A percentile compares a stretch with the other conserved stretches of the same genome.
Conservation (phyloP, 2,113 vertebrate species). For the Peromyscus maniculatus region DNA sequence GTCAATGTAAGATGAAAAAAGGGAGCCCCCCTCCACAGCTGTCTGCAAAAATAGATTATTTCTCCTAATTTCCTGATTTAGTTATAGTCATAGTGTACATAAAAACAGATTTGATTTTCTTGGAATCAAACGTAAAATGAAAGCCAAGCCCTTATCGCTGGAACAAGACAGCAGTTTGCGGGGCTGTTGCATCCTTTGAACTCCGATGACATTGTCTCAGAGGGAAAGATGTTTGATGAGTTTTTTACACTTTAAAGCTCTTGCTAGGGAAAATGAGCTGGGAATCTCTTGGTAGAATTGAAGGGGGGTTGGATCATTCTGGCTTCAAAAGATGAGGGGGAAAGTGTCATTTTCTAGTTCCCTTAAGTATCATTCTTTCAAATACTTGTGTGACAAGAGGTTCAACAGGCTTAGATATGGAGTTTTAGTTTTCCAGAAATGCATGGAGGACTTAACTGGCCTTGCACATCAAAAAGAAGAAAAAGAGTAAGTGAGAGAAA, state of each 20-base stretch:
- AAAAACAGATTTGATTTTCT: slow-evolving; percentile 87
- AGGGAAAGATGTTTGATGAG: slow-evolving; percentile 89
- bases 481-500: background rate
- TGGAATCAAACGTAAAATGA: slow-evolving; percentile 85
- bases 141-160: slow-evolving; percentile 85
- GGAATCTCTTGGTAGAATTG: slow-evolving; percentile 86
- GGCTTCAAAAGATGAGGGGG: slow-evolving; percentile 87
- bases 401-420: slow-evolving; percentile 86
- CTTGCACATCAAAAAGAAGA: slow-evolving; percentile 72
- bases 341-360: slow-evolving; percentile 88
- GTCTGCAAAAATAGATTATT: slow-evolving; percentile 76
- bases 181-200: slow-evolving; percentile 88
- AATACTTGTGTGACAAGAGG: slow-evolving; percentile 85
- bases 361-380: slow-evolving; percentile 87
- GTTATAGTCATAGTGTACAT: slow-evolving; percentile 74
- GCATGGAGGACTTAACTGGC: slow-evolving; percentile 78
- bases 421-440: slow-evolving; percentile 83
- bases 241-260: slow-evolving; percentile 88
- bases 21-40: background rate
- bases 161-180: slow-evolving; percentile 88
- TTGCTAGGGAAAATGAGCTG: slow-evolving; percentile 88
- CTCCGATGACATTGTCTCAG: slow-evolving; percentile 89
- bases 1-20: slow-evolving; percentile 53
- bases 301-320: slow-evolving; percentile 76
- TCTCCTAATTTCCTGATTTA: slow-evolving; percentile 77